Conservation (phyloP, 1,140 invertebrate genomes). For the Camponotus pennsylvanicus region DNA sequence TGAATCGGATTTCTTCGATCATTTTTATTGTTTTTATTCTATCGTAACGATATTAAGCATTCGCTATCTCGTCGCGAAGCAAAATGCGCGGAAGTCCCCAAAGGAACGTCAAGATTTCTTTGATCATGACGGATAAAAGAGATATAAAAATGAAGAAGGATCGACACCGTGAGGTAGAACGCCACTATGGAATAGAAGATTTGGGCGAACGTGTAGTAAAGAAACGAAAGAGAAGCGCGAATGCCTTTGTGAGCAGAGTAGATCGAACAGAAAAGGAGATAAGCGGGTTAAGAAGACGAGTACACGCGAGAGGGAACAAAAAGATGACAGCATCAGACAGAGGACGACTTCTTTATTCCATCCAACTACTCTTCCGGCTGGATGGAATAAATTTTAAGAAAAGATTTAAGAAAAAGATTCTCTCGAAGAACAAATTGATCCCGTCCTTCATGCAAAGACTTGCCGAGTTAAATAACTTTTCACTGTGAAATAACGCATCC, state of each 20-base stretch:
- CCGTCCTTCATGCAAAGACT: constrained; percentile 11
- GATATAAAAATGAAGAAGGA: constrained; percentile 21
- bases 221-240: constrained; percentile 38
- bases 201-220: constrained; percentile 8
- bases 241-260: constrained; percentile 50
- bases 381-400: constrained; percentile 58
- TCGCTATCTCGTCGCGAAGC: constrained; percentile 29
- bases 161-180: constrained; percentile 41
- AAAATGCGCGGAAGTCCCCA: constrained; percentile 42
- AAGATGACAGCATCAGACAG: constrained; percentile 53
- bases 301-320: constrained; percentile 54
- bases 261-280: constrained; percentile 62
- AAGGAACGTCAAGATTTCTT: constrained; percentile 43
- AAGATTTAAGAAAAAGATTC: constrained; percentile 48
- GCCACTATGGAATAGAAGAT: constrained; percentile 42
- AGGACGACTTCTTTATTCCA: constrained; percentile 57
- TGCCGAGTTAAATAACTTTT: constrained; percentile 25
- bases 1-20: constrained; percentile 6
- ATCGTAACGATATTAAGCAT: constrained; percentile 43
- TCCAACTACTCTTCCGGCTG: constrained; percentile 53
- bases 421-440: constrained; percentile 46
- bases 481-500: background rate
- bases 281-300: constrained; percentile 62
- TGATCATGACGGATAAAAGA: constrained; percentile 40
- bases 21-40: constrained; percentile 41